phyloP scores from a whole-genome alignment of 2,797 vertebrate genomes.

The Telmatherina bonti region DNA sequence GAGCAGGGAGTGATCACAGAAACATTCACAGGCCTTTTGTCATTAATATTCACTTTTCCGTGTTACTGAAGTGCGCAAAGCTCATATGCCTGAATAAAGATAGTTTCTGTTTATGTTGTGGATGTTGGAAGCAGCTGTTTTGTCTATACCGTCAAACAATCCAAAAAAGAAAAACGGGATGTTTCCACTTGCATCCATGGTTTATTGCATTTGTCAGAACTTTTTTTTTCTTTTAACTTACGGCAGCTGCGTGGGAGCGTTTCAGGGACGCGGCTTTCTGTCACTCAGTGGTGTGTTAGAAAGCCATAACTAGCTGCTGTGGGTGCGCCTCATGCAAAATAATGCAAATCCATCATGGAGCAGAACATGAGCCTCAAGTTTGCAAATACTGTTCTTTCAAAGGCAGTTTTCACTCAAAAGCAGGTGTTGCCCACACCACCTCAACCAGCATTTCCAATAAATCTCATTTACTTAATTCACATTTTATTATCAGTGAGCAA shows the following conservation, averaged over 20 bases:
- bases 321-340: conserved; percentile 61
- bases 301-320: conserved; percentile 60
- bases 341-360: conserved; percentile 65
- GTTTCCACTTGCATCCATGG: background rate
- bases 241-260: conserved; percentile 16
- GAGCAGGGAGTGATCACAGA: background rate
- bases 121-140: background rate
- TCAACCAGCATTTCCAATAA: too few species aligned
- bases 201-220: background rate
- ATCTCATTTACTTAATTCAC: too few species aligned
- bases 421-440: background rate
- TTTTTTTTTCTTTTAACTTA: background rate
- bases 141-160: background rate
- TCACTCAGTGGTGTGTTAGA: conserved; percentile 39
- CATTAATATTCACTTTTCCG: too few species aligned
- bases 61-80: too few species aligned
- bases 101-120: background rate
- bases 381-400: conserved; percentile 6
- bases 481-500: too few species aligned
- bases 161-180: background rate
- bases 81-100: background rate
- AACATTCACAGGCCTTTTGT: background rate
- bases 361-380: conserved; percentile 2
- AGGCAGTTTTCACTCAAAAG: conserved; percentile 14
- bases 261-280: conserved; percentile 6